These are phyloP conservation scores for Otolemur garnettii DNA, from an alignment of 2,113 vertebrate genomes.

Conservation along the genomic window DNA sequence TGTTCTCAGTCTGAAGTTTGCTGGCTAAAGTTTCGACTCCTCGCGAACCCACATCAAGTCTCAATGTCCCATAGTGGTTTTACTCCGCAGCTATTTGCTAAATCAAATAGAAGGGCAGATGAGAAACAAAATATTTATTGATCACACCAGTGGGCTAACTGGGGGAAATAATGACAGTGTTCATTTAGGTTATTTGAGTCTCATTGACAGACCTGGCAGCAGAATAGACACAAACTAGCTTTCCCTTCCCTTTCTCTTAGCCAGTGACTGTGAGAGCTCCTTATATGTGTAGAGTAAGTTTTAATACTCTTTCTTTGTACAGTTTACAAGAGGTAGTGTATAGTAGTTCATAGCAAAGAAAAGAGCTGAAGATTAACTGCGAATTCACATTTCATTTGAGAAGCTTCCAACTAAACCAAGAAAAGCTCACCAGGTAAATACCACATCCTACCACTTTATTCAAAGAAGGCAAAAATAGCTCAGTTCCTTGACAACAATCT, in stretches of 20 bases:
- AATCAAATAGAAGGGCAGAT: background rate
- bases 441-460: conserved; percentile 15
- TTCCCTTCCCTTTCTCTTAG: background rate
- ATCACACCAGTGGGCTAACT: background rate
- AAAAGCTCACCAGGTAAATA: background rate
- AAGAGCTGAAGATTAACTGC: background rate
- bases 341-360: background rate
- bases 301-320: background rate
- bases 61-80: background rate
- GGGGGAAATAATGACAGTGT: background rate
- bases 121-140: background rate
- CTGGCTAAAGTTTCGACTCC: background rate
- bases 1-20: background rate
- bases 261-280: background rate
- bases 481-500: background rate
- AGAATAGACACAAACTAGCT: background rate
- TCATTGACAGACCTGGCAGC: background rate
- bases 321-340: background rate
- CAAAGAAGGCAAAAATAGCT: conserved; percentile 43
- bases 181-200: conserved; percentile 3
- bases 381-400: background rate
- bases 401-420: conserved; percentile 37
- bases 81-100: background rate
- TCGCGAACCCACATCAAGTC: background rate
- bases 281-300: background rate